Evolutionary conservation across 1,140 invertebrate genomes (phyloP).

Genomic region (Archivesica marissinica): DNA sequence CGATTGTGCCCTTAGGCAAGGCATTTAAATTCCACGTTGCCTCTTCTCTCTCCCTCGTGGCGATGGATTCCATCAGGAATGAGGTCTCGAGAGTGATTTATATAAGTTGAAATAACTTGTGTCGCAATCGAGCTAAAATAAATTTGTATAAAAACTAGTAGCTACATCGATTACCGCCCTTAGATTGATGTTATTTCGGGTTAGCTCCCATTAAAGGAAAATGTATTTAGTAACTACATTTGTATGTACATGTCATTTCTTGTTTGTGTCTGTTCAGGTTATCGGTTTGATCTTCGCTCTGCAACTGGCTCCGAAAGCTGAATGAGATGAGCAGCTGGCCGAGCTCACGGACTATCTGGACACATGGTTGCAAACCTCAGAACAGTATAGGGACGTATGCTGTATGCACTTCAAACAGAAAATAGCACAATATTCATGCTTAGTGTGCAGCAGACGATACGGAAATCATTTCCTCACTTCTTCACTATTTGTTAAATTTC

Average conservation of each 20-base stretch:
- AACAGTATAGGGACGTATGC: slow-evolving; percentile 32
- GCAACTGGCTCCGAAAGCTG: slow-evolving; percentile 68
- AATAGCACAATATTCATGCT: slow-evolving; percentile 56
- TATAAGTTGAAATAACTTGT: not conserved
- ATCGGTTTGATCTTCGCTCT: slow-evolving; percentile 67
- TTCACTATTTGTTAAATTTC: slow-evolving; percentile 84
- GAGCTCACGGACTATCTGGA: slow-evolving; percentile 67
- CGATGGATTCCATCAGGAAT: too few relatives aligned
- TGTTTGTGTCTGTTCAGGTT: slow-evolving; percentile 46
- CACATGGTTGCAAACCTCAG: slow-evolving; percentile 15
- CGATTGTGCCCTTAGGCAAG: too few relatives aligned
- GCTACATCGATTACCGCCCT: not conserved
- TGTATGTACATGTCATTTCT: not conserved
- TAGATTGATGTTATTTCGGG: not conserved
- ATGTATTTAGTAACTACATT: not conserved
- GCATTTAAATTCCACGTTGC: too few relatives aligned
- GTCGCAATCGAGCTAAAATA: not conserved
- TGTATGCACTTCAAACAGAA: slow-evolving; percentile 36
- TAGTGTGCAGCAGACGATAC: slow-evolving; percentile 82
- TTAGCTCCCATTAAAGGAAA: not conserved
- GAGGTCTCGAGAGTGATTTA: not conserved
- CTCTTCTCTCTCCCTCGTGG: too few relatives aligned
- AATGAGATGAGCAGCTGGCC: slow-evolving; percentile 78
- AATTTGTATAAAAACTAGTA: not conserved
- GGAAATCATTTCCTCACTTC: slow-evolving; percentile 84